Conservation (phyloP, 64 coral and sea anemone species). For the Pachyseris speciosa region DNA sequence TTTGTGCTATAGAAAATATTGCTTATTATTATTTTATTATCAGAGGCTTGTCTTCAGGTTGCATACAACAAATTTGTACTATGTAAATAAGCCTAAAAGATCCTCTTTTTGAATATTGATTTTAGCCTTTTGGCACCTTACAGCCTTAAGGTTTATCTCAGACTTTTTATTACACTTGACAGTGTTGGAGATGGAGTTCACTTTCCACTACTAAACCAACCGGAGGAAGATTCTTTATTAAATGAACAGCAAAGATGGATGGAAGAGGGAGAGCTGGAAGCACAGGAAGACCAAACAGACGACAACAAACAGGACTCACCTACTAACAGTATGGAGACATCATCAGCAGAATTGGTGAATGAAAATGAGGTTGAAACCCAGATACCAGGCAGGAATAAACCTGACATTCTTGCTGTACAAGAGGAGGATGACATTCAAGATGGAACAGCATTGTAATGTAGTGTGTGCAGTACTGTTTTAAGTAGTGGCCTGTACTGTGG, state of each 20-base stretch:
- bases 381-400: not conserved
- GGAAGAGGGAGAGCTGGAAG: constrained; percentile 83
- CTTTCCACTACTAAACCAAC: constrained; percentile 69
- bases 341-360: constrained; percentile 52
- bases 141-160: not conserved
- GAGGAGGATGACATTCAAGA: constrained; percentile 5
- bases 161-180: not conserved
- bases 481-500: no score
- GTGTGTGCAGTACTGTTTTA: no score
- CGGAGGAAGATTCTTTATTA: constrained; percentile 78
- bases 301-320: constrained; percentile 54
- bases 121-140: not conserved
- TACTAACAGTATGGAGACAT: constrained; percentile 8
- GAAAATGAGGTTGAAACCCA: constrained; percentile 64
- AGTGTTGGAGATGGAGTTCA: constrained; percentile 85
- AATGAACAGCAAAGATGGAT: constrained; percentile 78
- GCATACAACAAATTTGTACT: no score
- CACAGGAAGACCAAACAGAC: constrained; percentile 34
- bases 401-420: constrained; percentile 14
- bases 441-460: constrained; percentile 34
- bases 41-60: no score
- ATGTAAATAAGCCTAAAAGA: not conserved
- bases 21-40: no score
- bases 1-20: no score
- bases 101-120: no score